Evolutionary conservation across 2,113 vertebrate genomes (phyloP).

Genomic region (Rhinoderma darwinii): DNA sequence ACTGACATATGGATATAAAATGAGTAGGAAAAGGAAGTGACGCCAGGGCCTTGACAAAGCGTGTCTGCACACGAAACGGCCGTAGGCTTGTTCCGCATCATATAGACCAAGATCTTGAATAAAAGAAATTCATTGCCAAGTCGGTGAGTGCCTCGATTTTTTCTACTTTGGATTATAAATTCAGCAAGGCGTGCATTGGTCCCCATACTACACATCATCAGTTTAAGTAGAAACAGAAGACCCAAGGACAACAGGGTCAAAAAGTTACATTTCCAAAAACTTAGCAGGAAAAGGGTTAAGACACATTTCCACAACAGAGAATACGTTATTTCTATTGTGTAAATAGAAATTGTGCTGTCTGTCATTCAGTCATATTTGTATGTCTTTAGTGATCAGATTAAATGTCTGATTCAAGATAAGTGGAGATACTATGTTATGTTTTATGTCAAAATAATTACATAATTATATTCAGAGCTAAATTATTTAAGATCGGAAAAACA

Average conservation of each 20-base stretch:
- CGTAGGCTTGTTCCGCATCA: no score
- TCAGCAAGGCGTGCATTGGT: no score
- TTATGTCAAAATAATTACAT: slow-evolving; percentile 83
- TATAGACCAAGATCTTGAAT: no score
- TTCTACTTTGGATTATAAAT: no score
- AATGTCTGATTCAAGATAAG: slow-evolving; percentile 76
- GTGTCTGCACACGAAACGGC: no score
- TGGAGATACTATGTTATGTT: slow-evolving; percentile 72
- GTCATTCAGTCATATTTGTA: slow-evolving; percentile 72
- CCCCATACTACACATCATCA: no score
- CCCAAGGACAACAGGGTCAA: not conserved
- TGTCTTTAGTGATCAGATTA: slow-evolving; percentile 72
- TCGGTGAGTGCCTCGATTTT: no score
- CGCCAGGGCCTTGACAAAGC: no score
- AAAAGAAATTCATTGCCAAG: no score
- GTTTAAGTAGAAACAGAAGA: not conserved
- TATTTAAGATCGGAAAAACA: slow-evolving; percentile 78
- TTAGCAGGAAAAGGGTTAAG: slow-evolving; percentile 8
- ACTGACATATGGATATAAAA: no score
- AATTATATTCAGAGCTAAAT: slow-evolving; percentile 77
- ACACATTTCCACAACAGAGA: slow-evolving; percentile 57
- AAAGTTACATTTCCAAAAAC: not conserved
- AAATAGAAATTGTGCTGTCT: slow-evolving; percentile 72
- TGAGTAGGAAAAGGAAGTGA: no score
- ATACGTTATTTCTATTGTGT: slow-evolving; percentile 66